Percentiles rank a stretch among this genome's conserved stretches.
Conservation (phyloP, 2,888 invertebrate genomes). For the Catocala fraxini region DNA sequence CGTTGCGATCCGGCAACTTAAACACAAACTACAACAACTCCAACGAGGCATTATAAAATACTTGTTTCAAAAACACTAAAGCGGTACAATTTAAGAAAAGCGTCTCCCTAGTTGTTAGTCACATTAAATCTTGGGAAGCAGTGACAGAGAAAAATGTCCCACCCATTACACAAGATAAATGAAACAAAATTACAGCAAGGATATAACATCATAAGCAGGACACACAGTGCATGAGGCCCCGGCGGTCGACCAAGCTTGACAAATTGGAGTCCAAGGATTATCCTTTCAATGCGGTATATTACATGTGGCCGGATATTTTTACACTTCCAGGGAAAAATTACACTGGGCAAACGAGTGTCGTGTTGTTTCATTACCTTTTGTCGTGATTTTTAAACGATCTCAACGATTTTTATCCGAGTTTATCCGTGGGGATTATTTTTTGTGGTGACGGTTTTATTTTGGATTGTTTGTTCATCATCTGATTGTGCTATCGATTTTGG, state of each 20-base stretch:
- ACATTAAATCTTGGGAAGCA: constrained; percentile 13
- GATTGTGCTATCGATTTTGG: constrained; percentile 10
- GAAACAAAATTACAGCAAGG: constrained; percentile 41
- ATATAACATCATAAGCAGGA: constrained; percentile 39
- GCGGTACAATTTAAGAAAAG: constrained; percentile 1
- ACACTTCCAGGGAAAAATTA: constrained; percentile 40
- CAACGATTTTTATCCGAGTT: constrained; percentile 26
- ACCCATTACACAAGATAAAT: constrained; percentile 42
- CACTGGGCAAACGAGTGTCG: constrained; percentile 37
- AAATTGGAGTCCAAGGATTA: constrained; percentile 76
- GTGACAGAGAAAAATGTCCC: constrained; percentile 29
- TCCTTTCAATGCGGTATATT: constrained; percentile 62
- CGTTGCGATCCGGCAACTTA: too few species aligned
- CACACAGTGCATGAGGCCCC: constrained; percentile 47
- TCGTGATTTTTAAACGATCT: constrained; percentile 44
- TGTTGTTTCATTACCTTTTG: constrained; percentile 43
- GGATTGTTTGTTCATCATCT: constrained; percentile 30
- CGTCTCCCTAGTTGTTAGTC: constrained; percentile 1
- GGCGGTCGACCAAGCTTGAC: constrained; percentile 64
- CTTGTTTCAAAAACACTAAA: too few species aligned
- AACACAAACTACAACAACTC: too few species aligned
- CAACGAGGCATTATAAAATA: too few species aligned
- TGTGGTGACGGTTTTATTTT: constrained; percentile 30
- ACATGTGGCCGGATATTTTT: constrained; percentile 42
- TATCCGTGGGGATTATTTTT: constrained; percentile 38